Evolutionary conservation across 2,888 invertebrate species (phyloP).

Genomic region (Horisme vitalbata): DNA sequence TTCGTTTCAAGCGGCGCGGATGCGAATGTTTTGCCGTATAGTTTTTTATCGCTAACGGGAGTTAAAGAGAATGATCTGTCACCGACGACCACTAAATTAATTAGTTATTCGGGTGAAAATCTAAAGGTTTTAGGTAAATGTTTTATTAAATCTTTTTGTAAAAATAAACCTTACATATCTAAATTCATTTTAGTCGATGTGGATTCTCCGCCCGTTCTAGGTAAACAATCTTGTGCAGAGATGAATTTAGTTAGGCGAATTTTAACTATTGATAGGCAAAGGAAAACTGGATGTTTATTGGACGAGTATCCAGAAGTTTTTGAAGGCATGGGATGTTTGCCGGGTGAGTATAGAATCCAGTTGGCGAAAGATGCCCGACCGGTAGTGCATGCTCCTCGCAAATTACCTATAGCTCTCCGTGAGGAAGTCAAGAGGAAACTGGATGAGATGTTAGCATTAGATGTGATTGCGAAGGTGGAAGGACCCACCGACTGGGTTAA

Average conservation of each 20-base stretch:
- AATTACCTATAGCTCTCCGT: conserved; percentile 30
- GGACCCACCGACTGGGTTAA: conserved; percentile 37
- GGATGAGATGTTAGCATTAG: conserved; percentile 27
- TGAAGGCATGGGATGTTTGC: conserved; percentile 11
- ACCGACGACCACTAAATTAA: conserved; percentile 13
- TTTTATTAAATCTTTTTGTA: conserved; percentile 16
- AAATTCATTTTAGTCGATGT: too few relatives aligned
- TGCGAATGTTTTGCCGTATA: conserved; percentile 30
- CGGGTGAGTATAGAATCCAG: conserved; percentile 9
- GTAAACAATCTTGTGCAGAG: conserved; percentile 19
- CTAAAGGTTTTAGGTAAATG: conserved; percentile 28
- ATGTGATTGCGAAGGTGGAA: conserved; percentile 33
- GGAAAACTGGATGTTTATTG: background rate
- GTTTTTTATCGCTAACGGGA: conserved; percentile 3
- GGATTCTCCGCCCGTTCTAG: too few relatives aligned
- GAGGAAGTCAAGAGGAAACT: conserved; percentile 30
- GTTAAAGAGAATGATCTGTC: conserved; percentile 18
- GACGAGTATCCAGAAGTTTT: conserved; percentile 6
- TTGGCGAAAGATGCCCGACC: conserved; percentile 1
- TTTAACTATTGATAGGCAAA: background rate
- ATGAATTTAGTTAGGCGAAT: conserved; percentile 27
- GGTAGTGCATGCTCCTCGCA: conserved; percentile 33
- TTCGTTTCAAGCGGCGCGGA: conserved; percentile 34
- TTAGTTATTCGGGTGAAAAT: conserved; percentile 27
- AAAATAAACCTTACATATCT: too few relatives aligned